These are phyloP conservation scores for Phalacrocorax aristotelis DNA, from an alignment of 2,113 vertebrate genomes.

Conservation along the genomic window DNA sequence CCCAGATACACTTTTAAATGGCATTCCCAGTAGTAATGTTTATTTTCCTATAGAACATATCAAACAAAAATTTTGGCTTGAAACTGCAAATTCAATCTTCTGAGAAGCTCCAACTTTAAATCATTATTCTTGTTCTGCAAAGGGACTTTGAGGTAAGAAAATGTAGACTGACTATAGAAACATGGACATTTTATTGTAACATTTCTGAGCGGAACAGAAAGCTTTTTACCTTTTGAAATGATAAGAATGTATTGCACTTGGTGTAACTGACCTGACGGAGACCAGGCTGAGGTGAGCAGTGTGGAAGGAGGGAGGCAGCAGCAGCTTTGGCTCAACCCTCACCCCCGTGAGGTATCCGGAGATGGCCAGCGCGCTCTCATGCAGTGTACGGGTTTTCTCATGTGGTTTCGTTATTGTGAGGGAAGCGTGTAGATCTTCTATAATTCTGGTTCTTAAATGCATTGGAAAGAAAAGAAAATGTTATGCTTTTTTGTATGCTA, in stretches of 20 bases:
- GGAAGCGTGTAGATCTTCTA: not conserved
- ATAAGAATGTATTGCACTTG: not conserved
- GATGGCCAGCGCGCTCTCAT: accelerated
- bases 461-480: not conserved
- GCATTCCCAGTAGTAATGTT: not conserved
- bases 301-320: not conserved
- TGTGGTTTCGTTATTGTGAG: not conserved
- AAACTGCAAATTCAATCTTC: not conserved
- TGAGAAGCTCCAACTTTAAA: not conserved
- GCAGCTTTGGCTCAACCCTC: not conserved
- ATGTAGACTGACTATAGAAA: not conserved
- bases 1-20: accelerated
- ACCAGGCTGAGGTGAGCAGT: accelerated
- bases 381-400: not conserved
- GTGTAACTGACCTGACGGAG: accelerated
- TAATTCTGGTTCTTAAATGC: not conserved
- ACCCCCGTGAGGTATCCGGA: accelerated
- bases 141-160: accelerated
- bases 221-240: not conserved
- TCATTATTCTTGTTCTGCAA: not conserved
- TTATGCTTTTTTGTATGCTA: not conserved
- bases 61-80: not conserved
- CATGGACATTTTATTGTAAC: accelerated
- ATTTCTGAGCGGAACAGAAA: not conserved
- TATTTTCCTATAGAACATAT: not conserved